Evolutionary conservation across 2,797 vertebrate species (phyloP).

Genomic region (Dryobates pubescens): DNA sequence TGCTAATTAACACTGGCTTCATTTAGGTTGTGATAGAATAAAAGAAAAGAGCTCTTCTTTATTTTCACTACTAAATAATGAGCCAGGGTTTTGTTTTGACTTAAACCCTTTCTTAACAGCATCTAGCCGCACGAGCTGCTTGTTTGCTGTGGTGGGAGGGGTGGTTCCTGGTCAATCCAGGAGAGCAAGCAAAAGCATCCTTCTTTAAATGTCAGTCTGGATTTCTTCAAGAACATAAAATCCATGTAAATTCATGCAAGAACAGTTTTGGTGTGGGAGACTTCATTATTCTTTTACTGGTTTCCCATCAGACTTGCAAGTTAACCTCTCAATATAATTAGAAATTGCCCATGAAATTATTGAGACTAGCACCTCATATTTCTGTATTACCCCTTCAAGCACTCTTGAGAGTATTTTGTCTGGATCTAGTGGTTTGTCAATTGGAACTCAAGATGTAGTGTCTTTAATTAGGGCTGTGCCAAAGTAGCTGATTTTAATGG

Average conservation of each 20-base stretch:
- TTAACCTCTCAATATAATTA: slow-evolving; percentile 62
- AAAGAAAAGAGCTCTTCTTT: background rate
- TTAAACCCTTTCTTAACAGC: background rate
- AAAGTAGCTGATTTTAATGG: slow-evolving; percentile 44
- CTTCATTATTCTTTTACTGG: background rate
- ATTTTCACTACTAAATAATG: background rate
- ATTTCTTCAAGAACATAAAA: background rate
- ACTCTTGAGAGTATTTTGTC: slow-evolving; percentile 36
- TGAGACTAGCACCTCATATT: slow-evolving; percentile 20
- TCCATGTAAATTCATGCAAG: background rate
- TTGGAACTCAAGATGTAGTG: slow-evolving; percentile 41
- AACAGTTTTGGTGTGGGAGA: background rate
- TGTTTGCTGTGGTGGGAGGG: background rate
- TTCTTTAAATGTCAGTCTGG: background rate
- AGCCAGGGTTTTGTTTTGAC: background rate
- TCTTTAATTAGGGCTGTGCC: slow-evolving; percentile 67
- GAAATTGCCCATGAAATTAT: slow-evolving; percentile 57
- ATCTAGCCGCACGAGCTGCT: background rate
- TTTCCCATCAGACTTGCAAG: slow-evolving; percentile 6
- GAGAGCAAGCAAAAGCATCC: background rate
- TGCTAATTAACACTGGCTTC: background rate
- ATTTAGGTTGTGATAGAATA: background rate
- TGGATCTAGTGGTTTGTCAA: slow-evolving; percentile 59
- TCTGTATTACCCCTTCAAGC: slow-evolving; percentile 38
- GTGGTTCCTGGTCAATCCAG: background rate